Evolutionary conservation across 2,113 vertebrate genomes (phyloP), one percentile per base, ranked within the genome.

Genomic region (Alligator mississippiensis): DNA sequence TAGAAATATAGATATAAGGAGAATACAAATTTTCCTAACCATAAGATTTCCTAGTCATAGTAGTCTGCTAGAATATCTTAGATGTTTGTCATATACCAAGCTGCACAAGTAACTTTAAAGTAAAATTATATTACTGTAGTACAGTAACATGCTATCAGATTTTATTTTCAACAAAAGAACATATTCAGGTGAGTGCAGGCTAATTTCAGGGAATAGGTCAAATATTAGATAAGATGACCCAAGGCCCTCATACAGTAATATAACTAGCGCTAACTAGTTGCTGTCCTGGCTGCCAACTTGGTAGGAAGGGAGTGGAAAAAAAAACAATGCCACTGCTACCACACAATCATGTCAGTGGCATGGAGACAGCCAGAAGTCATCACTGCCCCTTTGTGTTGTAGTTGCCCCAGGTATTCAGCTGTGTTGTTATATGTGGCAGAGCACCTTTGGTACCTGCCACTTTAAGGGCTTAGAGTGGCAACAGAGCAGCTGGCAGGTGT

Each of bases 1-100:
- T 75, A 87, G 90, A 87, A 90, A 92, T 92, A 75, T 70, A 95
- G 93, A 95, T 80, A n/a, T 87, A 85, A 95, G 28, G 93, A 93
- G 55, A 14, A 83, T 87, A 90, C 15, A 78, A 88, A 82, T 62
- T 93, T 93, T 92, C 76, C 24, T 58, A 95, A 95, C 87, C 9
- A 90, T 17, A 24, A 85, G 86, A 63, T 68, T 83, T 96, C 80
- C 75, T 89, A n/a, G 1, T 85, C 30, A 54, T 30, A 68, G 63
- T 87, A 62, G 57, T 80, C 18, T 64, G 4, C 34, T 24, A 0
- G 0, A 82, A 5, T 47, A 80, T 28, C 19, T 94, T 80, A 77
- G 82, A 63, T 2, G 27, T 87, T 85, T 80, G 6, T 16, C 24
- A 68, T 85, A 75, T 79, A 77, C 18, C 84, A 27, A 70, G 74